Evolutionary conservation across 2,888 invertebrate species (phyloP), one percentile per base, ranked within the genome.

Genomic region (Dasypogon diadema): DNA sequence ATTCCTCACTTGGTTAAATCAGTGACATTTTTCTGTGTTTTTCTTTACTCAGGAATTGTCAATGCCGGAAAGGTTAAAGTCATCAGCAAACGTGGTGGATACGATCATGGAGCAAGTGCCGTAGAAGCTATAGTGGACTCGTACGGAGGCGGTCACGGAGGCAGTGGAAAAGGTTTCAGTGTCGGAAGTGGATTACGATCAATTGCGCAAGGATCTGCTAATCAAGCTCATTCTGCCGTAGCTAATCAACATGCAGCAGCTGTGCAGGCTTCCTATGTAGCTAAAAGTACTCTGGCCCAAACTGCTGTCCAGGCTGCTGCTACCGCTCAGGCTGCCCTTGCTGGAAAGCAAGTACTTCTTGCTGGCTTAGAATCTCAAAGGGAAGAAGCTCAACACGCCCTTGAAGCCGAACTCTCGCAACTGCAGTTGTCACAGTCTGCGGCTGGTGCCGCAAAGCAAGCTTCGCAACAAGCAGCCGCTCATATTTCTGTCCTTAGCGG

Each of bases 261-360:
- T 0, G 90, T 91, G 76, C 93, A 93, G 83, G 93, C 93, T 0
- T 92, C 93, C 0, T 93, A 91, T 81, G 90, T 92, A 3, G 93
- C 93, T 0, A 92, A 93, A 85, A 93, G 92, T 81, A 92, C 92
- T 0, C 82, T 93, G 46, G 93, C 93, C 0, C 93, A 93, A 82
- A 90, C 92, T 0, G 93, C 93, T 0, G 91, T 91, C 0, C 91
- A 93, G 81, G 90, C 93, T 2, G 90, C 91, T 0, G 89, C 89
- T 14, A 91, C 91, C 0, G 91, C 90, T 0, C 89, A 90, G 34
- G 91, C 91, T 0, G 93, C 87, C 80, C 89, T 87, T 82, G 92
- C 87, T 83, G 93, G 89, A 83, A 91, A 91, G 80, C 89, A 90
- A 79, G 90, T 92, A 18, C 87, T 92, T 79, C 84, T 91, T 65